Percentiles rank a stretch among this genome's conserved stretches.
Evolutionary conservation across 2,797 vertebrate genomes (phyloP).

Genomic region (Lepilemur ruficaudatus): DNA sequence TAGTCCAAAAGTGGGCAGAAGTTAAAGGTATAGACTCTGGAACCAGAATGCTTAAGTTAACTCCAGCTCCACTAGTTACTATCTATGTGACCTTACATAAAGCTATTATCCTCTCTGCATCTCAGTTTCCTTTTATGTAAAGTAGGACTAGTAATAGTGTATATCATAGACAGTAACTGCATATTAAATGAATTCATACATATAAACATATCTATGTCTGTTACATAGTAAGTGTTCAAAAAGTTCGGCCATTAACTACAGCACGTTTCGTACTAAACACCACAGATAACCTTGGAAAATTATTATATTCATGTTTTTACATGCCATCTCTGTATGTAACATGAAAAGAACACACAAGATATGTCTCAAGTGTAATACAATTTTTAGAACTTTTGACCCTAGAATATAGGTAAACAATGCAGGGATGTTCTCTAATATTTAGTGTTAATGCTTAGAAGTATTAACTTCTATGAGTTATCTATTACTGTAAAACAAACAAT

Average conservation of each 20-base stretch:
- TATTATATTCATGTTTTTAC: not conserved
- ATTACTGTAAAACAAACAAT: not conserved
- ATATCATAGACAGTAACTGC: not conserved
- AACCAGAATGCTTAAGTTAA: not conserved
- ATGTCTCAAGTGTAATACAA: not conserved
- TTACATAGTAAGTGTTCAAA: not conserved
- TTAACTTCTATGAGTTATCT: not conserved
- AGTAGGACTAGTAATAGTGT: not conserved
- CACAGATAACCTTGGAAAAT: not conserved
- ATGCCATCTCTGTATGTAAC: not conserved
- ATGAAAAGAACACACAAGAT: not conserved
- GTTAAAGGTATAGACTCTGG: not conserved
- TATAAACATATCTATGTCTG: not conserved
- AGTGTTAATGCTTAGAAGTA: not conserved
- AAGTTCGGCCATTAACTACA: not conserved
- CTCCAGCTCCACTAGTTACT: not conserved
- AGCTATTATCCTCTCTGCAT: not conserved
- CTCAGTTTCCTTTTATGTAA: not conserved
- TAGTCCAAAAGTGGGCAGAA: not conserved
- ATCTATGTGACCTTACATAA: not conserved
- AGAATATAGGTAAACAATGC: not conserved
- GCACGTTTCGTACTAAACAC: not conserved
- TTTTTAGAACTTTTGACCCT: not conserved
- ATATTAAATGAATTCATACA: not conserved
- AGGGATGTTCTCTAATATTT: not conserved